phyloP scores from a whole-genome alignment of 1,140 invertebrate genomes.

The Orussus abietinus region DNA sequence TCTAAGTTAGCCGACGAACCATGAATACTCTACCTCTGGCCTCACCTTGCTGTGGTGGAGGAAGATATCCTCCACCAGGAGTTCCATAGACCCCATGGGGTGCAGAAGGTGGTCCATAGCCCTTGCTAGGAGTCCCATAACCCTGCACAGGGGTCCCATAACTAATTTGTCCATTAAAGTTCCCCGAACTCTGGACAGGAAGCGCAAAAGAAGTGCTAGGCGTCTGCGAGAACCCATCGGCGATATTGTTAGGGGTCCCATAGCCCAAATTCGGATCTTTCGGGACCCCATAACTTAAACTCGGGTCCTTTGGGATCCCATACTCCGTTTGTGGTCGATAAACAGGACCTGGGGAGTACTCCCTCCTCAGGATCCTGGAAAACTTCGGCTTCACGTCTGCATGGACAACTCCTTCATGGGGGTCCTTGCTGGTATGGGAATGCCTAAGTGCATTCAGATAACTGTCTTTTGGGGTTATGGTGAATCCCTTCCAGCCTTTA shows the following conservation, averaged over 20 bases:
- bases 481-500: neutral
- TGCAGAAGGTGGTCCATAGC: conserved; percentile 25
- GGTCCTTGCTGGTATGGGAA: conserved; percentile 46
- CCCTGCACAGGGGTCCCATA: conserved; percentile 22
- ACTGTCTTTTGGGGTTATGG: conserved; percentile 34
- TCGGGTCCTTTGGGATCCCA: conserved; percentile 14
- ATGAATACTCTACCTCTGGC: conserved; percentile 34
- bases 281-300: conserved; percentile 8
- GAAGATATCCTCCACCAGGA: conserved; percentile 29
- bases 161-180: conserved; percentile 17
- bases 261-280: conserved; percentile 11
- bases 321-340: conserved; percentile 22
- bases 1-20: no score
- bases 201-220: conserved; percentile 27
- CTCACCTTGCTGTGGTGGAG: conserved; percentile 42
- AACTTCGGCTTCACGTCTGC: conserved; percentile 17
- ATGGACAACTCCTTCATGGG: conserved; percentile 23
- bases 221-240: conserved; percentile 13
- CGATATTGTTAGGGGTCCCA: conserved; percentile 10
- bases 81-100: conserved; percentile 21
- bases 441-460: conserved; percentile 50
- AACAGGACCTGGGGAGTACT: conserved; percentile 36
- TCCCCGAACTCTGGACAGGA: conserved; percentile 15
- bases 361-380: conserved; percentile 27
- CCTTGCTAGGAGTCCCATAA: conserved; percentile 45